Base-by-base conservation (phyloP, 2,888 invertebrate genomes). In the Corythucha ciliata region DNA sequence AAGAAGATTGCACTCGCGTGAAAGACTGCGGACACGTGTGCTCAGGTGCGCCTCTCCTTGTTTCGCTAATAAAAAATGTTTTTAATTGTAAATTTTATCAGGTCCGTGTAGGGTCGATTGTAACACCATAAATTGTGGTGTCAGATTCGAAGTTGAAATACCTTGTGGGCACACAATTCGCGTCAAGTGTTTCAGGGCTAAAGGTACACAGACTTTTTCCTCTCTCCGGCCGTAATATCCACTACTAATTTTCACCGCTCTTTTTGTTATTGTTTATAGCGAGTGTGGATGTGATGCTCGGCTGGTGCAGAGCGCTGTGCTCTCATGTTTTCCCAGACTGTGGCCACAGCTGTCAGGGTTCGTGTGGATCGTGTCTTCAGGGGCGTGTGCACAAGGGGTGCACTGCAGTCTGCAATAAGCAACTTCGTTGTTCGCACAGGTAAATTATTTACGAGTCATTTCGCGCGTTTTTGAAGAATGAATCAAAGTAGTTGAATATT, bases 341-440 rank as follows among this genome's bases (percentile, higher is more conserved):
- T 63, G 66, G 60, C 0, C 78, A 79, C 66, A 24, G 36, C 22
- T 79, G 78, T 63, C 57, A 58, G 3, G 78, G 78, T 25, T 68
- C 69, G 5, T 79, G 79, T 65, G 70, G 74, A 3, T 56, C 63
- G 40, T 81, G 81, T 65, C 64, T 59, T 27, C 75, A 75, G 62
- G 78, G 78, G 33, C 71, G 79, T 7, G 64, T 81, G 48, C 83
- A 83, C 65, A 62, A 60, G 52, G 67, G 73, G 20, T 83, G 82
- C 65, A 56, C 57, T 24, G 68, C 73, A 58, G 65, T 67, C n/a
- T 83, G 83, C 65, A 68, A 70, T 4, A 71, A 71, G 44, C 59
- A 63, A 7, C 70, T 80, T 53, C 72, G 81, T 40, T 81, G 82
- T 64, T 77, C 78, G 25, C 81, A 81, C 62, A 66, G 69, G 73